Percentiles rank a stretch among this genome's conserved stretches.
These are phyloP conservation scores for Oxygymnocypris stewartii DNA, from an alignment of 2,113 vertebrate species.

Conservation along the genomic window DNA sequence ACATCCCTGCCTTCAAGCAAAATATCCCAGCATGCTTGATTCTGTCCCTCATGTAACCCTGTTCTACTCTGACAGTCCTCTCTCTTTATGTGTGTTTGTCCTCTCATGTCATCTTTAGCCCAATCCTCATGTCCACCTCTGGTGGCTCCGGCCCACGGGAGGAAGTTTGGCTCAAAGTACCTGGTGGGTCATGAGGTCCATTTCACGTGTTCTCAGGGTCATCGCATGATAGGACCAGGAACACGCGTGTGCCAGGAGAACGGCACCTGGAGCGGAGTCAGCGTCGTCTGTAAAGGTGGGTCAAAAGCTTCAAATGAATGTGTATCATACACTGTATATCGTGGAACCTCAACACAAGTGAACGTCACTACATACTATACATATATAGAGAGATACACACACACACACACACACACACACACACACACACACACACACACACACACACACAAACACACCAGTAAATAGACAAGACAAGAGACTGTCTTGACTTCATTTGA, in stretches of 20 bases:
- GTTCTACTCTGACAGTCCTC: not conserved
- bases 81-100: conserved; percentile 3
- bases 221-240: conserved; percentile 82
- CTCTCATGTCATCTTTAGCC: conserved; percentile 57
- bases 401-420: too few species aligned
- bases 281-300: conserved; percentile 83
- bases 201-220: conserved; percentile 85
- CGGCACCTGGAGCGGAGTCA: conserved; percentile 83
- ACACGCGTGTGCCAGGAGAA: conserved; percentile 85
- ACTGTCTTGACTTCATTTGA: not conserved
- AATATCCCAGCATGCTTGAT: conserved; percentile 49
- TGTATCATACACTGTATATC: not conserved
- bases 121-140: conserved; percentile 80
- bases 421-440: too few species aligned
- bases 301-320: not conserved
- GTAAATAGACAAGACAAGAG: too few species aligned
- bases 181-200: conserved; percentile 90
- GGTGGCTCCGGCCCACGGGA: conserved; percentile 81
- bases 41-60: not conserved
- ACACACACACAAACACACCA: too few species aligned
- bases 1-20: conserved; percentile 65
- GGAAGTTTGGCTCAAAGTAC: conserved; percentile 89
- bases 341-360: not conserved
- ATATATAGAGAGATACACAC: too few species aligned
- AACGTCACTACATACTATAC: not conserved